A percentile compares a stretch with the other conserved stretches of the same genome.
Conservation (phyloP, 2,113 vertebrate species). For the Gobio gobio region DNA sequence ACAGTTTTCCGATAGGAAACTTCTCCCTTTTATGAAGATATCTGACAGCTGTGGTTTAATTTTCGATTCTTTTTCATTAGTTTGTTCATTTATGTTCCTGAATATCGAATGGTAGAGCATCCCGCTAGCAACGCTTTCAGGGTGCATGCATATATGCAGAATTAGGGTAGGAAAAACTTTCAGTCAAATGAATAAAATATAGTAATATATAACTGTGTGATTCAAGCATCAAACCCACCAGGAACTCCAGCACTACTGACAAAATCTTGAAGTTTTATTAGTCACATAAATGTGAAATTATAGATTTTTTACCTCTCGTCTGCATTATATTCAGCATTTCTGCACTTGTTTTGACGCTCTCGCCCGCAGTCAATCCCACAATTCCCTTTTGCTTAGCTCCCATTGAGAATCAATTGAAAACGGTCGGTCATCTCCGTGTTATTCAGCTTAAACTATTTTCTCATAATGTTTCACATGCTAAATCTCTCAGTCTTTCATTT, state of each 20-base stretch:
- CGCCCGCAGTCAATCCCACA: neutral
- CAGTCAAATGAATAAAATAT: neutral
- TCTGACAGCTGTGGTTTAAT: neutral
- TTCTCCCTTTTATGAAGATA: neutral
- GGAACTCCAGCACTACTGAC: neutral
- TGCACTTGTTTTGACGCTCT: neutral
- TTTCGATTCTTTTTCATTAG: neutral
- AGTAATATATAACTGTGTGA: neutral
- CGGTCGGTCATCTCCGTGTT: neutral
- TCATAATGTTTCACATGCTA: neutral
- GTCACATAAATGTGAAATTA: neutral
- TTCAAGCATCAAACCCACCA: neutral
- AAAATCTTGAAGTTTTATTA: neutral
- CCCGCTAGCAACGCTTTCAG: neutral
- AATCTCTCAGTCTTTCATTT: slow-evolving; percentile 31
- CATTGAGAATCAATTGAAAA: slow-evolving; percentile 14
- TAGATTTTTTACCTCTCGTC: neutral
- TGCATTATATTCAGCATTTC: neutral
- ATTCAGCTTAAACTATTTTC: neutral
- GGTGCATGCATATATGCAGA: neutral
- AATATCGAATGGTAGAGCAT: neutral
- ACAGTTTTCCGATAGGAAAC: neutral
- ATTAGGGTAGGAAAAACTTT: neutral
- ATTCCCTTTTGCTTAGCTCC: neutral
- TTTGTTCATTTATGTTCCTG: neutral